Conservation (phyloP, 2,113 vertebrate species). For the Synodontis membranacea region DNA sequence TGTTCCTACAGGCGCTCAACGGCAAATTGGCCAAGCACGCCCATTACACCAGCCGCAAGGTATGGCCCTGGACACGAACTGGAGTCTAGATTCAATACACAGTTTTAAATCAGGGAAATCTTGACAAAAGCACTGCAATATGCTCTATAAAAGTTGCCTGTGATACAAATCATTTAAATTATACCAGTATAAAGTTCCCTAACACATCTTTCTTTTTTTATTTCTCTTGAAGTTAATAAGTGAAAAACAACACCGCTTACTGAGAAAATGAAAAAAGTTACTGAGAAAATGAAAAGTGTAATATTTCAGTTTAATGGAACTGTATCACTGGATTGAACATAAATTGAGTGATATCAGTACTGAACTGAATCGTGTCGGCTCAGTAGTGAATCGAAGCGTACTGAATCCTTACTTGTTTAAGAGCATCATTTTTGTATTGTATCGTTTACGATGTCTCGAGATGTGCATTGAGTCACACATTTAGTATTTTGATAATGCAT, state of each 20-base stretch:
- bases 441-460: background rate
- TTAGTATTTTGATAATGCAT: background rate
- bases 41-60: conserved; percentile 97
- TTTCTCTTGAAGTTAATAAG: too few relatives aligned
- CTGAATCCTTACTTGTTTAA: background rate
- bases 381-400: background rate
- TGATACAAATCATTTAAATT: background rate
- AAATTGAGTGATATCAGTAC: background rate
- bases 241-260: background rate
- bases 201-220: background rate
- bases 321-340: background rate
- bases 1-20: conserved; percentile 94
- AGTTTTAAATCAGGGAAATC: background rate
- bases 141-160: background rate
- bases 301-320: background rate
- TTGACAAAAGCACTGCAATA: background rate
- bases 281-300: background rate
- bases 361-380: background rate
- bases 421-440: background rate
- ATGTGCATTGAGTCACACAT: background rate
- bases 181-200: background rate
- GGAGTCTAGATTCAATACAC: background rate
- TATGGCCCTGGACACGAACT: conserved; percentile 55
- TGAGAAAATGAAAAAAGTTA: background rate
- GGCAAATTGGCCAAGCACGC: conserved; percentile 87